These are phyloP conservation scores for Lasioglossum oenotherae DNA, from an alignment of 2,888 invertebrate genomes.

Conservation along the genomic window DNA sequence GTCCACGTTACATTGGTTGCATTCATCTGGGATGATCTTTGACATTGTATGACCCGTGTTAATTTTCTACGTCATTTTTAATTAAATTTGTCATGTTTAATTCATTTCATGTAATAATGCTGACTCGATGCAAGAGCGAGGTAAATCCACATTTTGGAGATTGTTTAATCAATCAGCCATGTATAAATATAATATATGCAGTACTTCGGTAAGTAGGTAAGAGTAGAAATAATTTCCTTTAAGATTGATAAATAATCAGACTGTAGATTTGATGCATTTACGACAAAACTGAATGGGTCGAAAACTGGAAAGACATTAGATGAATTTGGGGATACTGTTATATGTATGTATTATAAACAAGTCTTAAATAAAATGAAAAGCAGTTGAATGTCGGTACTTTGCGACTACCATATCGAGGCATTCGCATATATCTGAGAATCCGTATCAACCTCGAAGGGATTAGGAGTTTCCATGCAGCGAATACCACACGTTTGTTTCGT, in stretches of 20 bases:
- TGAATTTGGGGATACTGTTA: background rate
- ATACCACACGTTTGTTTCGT: slow-evolving; percentile 20
- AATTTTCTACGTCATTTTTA: background rate
- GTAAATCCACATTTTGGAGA: too few species aligned
- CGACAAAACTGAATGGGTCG: background rate
- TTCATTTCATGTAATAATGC: background rate
- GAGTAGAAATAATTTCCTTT: too few species aligned
- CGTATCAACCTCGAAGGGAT: slow-evolving; percentile 34
- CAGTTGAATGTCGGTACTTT: background rate
- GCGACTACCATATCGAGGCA: background rate
- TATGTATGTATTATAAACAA: background rate
- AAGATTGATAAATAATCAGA: too few species aligned
- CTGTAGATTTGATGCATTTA: background rate
- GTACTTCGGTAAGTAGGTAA: background rate
- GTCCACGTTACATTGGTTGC: too few species aligned
- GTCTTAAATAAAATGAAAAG: background rate
- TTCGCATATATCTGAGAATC: background rate
- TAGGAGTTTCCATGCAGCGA: background rate
- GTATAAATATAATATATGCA: background rate
- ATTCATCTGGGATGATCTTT: too few species aligned
- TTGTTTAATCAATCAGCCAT: background rate
- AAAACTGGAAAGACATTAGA: too few species aligned
- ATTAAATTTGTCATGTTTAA: too few species aligned
- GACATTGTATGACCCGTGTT: background rate
- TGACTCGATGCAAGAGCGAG: too few species aligned